A percentile compares a stretch with the other conserved stretches of the same genome.
These are phyloP conservation scores for Tolypeutes matacus DNA, from an alignment of 2,797 vertebrate genomes.

Conservation along the genomic window DNA sequence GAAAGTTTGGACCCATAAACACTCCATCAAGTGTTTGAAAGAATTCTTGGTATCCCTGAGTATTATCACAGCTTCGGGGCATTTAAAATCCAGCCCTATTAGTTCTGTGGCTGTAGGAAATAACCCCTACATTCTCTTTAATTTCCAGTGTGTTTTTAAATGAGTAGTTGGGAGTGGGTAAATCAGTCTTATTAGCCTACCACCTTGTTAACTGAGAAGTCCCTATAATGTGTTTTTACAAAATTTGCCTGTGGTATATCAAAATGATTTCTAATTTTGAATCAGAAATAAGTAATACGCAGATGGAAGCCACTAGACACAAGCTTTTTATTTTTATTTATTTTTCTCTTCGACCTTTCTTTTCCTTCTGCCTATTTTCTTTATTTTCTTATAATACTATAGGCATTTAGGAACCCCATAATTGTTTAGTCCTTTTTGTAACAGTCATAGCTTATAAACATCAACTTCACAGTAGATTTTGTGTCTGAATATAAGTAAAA, in stretches of 20 bases:
- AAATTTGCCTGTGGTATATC: neutral
- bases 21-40: slow-evolving; percentile 10
- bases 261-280: slow-evolving; percentile 43
- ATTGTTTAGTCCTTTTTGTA: neutral
- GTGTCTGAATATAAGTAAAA: slow-evolving; percentile 1
- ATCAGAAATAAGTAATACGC: slow-evolving; percentile 29
- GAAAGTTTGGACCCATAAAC: slow-evolving; percentile 23
- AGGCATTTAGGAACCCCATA: neutral
- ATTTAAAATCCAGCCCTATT: neutral
- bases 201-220: slow-evolving; percentile 38
- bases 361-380: neutral
- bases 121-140: neutral
- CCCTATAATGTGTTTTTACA: neutral
- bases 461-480: slow-evolving; percentile 17
- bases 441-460: neutral
- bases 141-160: slow-evolving; percentile 10
- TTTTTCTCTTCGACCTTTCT: neutral
- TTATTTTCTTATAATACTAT: neutral
- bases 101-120: neutral
- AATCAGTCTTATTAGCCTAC: neutral
- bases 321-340: neutral
- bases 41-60: slow-evolving; percentile 26
- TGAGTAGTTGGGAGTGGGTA: slow-evolving; percentile 24
- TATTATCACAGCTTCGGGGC: neutral
- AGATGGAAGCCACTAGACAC: neutral